These are phyloP conservation scores for Copidosoma floridanum DNA, from an alignment of 1,140 invertebrate genomes.

Conservation along the genomic window DNA sequence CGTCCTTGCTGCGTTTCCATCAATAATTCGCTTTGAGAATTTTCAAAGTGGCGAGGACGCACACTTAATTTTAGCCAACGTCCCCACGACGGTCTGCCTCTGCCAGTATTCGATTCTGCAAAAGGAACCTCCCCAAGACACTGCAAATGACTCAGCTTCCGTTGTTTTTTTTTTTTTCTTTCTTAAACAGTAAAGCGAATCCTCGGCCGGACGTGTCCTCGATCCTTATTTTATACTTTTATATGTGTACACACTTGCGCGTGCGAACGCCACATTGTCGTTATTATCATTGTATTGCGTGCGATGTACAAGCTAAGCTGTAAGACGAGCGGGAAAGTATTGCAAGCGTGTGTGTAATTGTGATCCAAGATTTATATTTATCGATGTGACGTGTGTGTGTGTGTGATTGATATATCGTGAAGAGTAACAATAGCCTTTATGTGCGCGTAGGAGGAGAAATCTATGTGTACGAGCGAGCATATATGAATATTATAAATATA, in stretches of 20 bases:
- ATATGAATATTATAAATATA: neutral
- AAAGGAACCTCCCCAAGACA: too few species aligned
- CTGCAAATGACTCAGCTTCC: too few species aligned
- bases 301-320: neutral
- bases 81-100: too few species aligned
- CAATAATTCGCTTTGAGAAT: too few species aligned
- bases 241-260: too few species aligned
- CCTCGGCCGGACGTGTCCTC: conserved; percentile 27
- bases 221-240: conserved; percentile 41
- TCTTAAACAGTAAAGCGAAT: too few species aligned
- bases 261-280: too few species aligned
- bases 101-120: too few species aligned
- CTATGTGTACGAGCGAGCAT: neutral
- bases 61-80: too few species aligned
- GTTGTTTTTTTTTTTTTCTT: neutral
- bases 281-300: too few species aligned
- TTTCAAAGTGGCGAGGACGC: too few species aligned
- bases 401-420: conserved; percentile 33
- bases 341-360: conserved; percentile 28
- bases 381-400: conserved; percentile 39
- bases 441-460: conserved; percentile 1
- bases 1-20: neutral
- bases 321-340: conserved; percentile 19
- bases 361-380: conserved; percentile 34
- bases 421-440: conserved; percentile 26